Evolutionary conservation across 2,888 invertebrate species (phyloP), one percentile per base, ranked within the genome.

Genomic region (Euplagia quadripunctaria): DNA sequence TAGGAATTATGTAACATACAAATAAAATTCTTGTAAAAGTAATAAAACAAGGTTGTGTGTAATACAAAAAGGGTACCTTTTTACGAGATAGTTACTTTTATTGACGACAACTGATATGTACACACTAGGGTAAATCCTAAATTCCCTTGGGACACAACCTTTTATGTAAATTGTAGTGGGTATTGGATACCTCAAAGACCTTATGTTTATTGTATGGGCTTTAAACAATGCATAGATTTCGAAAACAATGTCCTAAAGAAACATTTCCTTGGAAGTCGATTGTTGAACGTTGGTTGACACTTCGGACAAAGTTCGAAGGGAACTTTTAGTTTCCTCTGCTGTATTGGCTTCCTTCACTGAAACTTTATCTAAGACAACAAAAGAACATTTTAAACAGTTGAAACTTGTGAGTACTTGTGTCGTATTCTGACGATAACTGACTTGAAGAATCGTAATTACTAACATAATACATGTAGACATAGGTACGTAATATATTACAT

Each of bases 231-330:
- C 73, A 72, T 58, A 66, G 69, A 52, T 80, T 76, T 68, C 20
- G 61, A 43, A 64, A 51, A 42, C 51, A 72, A 61, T 70, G 65
- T 73, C 58, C 64, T 61, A 65, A 71, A 74, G 72, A 77, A 82
- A 82, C 82, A 81, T 86, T 85, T 78, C 80, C 81, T 84, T 71
- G 75, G 74, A 78, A 80, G 71, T 72, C 85, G 89, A 90, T 89
- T 89, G 88, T 90, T 86, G 88, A 90, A 92, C 88, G 92, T 89
- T 82, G 79, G 86, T 90, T 91, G 91, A 90, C 91, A 93, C 89
- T 90, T 89, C 70, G 83, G 85, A 83, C 86, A 81, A 90, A 92
- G 89, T 93, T 88, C 78, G 76, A 83, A 82, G 72, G 75, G 73
- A 90, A 89, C 88, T 90, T 92, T 91, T 91, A 89, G 91, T 91